Evolutionary conservation across 2,113 vertebrate genomes (phyloP).

Genomic region (Mustela nigripes): DNA sequence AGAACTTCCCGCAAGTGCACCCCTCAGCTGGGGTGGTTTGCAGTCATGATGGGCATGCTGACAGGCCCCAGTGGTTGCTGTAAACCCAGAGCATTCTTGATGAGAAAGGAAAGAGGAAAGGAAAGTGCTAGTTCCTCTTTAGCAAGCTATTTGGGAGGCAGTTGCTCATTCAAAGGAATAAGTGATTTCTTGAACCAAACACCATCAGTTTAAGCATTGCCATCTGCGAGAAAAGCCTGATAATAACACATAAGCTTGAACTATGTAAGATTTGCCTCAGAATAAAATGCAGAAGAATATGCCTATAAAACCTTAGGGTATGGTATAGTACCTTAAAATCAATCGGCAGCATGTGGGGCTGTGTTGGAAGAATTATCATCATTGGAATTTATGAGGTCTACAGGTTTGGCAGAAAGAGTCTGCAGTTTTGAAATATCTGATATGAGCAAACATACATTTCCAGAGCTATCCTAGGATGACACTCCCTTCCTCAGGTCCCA

Average conservation of each 20-base stretch:
- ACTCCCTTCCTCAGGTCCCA: neutral
- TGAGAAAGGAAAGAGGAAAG: constrained; percentile 74
- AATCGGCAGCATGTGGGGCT: neutral
- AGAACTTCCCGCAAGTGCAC: constrained; percentile 87
- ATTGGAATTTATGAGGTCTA: neutral
- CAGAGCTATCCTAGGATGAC: neutral
- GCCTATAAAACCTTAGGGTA: neutral
- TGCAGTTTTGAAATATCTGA: neutral
- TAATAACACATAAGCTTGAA: neutral
- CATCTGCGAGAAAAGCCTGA: neutral
- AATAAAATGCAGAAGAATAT: neutral
- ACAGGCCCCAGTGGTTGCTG: constrained; percentile 57
- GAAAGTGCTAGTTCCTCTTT: constrained; percentile 74
- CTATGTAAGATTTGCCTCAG: neutral
- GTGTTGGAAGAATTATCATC: neutral
- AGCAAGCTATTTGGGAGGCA: constrained; percentile 54
- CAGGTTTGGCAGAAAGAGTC: neutral
- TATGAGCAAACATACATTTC: neutral
- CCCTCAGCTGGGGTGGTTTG: constrained; percentile 67
- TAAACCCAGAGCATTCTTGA: constrained; percentile 24
- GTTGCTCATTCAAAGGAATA: constrained; percentile 64
- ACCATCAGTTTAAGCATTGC: neutral
- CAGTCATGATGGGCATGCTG: constrained; percentile 65
- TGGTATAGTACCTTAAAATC: neutral
- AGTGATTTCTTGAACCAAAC: constrained; percentile 42